A percentile compares a stretch with the other conserved stretches of the same genome.
phyloP scores from a whole-genome alignment of 2,113 vertebrate genomes.

The Xyrauchen texanus region DNA sequence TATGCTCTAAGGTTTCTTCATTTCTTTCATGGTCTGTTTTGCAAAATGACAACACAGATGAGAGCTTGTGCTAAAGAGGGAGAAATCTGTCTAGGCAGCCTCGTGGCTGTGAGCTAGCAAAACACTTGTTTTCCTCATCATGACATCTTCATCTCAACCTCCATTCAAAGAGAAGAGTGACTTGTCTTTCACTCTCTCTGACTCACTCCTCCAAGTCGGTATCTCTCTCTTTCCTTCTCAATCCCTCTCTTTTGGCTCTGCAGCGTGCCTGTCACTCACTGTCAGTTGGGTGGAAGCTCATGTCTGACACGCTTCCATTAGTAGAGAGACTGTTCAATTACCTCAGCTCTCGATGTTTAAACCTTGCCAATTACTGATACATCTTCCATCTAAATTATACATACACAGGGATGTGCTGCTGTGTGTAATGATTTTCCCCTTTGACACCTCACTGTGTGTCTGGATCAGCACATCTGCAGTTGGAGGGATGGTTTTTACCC shows the following conservation, averaged over 20 bases:
- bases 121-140: conserved; percentile 57
- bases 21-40: conserved; percentile 51
- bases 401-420: conserved; percentile 71
- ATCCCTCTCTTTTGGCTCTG: conserved; percentile 43
- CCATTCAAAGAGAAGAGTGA: conserved; percentile 61
- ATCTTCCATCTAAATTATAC: conserved; percentile 78
- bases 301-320: conserved; percentile 81
- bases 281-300: conserved; percentile 71
- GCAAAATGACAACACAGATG: conserved; percentile 52
- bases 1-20: background rate
- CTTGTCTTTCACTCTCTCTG: conserved; percentile 56
- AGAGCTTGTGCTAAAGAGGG: conserved; percentile 63
- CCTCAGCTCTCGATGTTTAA: conserved; percentile 78
- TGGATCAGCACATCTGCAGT: conserved; percentile 55
- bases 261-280: conserved; percentile 59
- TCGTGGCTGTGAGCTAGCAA: conserved; percentile 46
- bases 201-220: background rate
- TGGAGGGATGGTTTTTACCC: conserved; percentile 12
- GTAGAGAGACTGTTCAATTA: conserved; percentile 79
- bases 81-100: conserved; percentile 59
- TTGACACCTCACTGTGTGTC: conserved; percentile 65
- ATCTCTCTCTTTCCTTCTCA: conserved; percentile 26
- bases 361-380: conserved; percentile 79
- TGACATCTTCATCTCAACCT: conserved; percentile 66
- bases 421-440: conserved; percentile 70